Conservation (phyloP, 1,140 invertebrate genomes). For the Rhagoletis pomonella region DNA sequence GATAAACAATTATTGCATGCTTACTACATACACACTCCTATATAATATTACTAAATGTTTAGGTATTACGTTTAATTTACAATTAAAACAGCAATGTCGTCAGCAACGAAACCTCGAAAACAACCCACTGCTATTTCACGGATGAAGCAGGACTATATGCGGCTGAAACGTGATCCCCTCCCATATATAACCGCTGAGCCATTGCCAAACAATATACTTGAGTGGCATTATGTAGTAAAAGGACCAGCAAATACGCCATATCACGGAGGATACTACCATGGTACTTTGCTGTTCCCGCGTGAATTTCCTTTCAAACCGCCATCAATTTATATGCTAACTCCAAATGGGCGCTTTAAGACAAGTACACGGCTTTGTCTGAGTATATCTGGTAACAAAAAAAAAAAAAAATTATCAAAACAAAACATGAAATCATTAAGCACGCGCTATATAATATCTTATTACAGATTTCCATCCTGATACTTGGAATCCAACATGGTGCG, state of each 20-base stretch:
- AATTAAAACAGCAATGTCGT: neutral
- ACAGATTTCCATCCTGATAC: conserved; percentile 97
- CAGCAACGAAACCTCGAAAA: conserved; percentile 60
- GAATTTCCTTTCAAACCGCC: conserved; percentile 99
- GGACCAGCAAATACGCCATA: conserved; percentile 95
- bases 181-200: conserved; percentile 85
- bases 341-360: conserved; percentile 93
- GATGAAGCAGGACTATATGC: conserved; percentile 95
- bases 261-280: conserved; percentile 97
- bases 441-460: neutral
- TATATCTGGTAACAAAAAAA: conserved; percentile 85
- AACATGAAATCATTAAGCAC: too few species aligned
- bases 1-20: too few species aligned
- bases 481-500: conserved; percentile 99
- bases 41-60: neutral
- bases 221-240: conserved; percentile 86
- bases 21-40: too few species aligned
- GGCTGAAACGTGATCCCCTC: conserved; percentile 95
- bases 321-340: conserved; percentile 98
- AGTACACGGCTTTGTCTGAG: conserved; percentile 96
- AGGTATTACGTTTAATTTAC: neutral
- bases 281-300: conserved; percentile 95
- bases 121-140: conserved; percentile 84
- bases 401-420: conserved; percentile 7
- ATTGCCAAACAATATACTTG: conserved; percentile 94